Percentiles rank a stretch among this genome's conserved stretches.
Evolutionary conservation across 2,113 vertebrate species (phyloP).

Genomic region (Eolophus roseicapilla): DNA sequence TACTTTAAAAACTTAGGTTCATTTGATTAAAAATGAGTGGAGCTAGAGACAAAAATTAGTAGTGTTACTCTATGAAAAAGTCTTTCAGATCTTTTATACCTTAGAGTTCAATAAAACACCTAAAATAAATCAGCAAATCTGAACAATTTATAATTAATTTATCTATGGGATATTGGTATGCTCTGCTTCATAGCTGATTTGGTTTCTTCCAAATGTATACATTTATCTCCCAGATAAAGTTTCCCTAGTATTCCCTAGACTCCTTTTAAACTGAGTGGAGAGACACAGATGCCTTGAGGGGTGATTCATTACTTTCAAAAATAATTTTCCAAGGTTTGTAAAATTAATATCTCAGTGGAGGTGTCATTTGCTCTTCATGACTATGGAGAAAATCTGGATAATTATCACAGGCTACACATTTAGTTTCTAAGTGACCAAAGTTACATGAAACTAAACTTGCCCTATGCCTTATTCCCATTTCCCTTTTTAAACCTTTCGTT

Average conservation of each 20-base stretch:
- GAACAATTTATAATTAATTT: background rate
- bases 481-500: background rate
- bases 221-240: background rate
- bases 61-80: background rate
- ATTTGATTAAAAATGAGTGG: conserved; percentile 38
- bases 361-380: background rate
- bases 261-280: background rate
- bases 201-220: background rate
- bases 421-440: background rate
- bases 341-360: background rate
- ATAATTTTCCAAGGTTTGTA: background rate
- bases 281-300: background rate
- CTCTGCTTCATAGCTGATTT: background rate
- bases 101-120: conserved; percentile 22
- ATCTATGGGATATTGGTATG: background rate
- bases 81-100: background rate
- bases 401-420: background rate
- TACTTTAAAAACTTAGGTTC: conserved; percentile 30
- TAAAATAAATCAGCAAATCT: conserved; percentile 48
- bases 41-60: background rate
- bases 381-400: background rate
- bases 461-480: background rate
- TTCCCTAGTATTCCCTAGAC: background rate
- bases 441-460: background rate
- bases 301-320: background rate